Evolutionary conservation across 2,113 vertebrate species (phyloP).

Genomic region (Lampris incognitus): DNA sequence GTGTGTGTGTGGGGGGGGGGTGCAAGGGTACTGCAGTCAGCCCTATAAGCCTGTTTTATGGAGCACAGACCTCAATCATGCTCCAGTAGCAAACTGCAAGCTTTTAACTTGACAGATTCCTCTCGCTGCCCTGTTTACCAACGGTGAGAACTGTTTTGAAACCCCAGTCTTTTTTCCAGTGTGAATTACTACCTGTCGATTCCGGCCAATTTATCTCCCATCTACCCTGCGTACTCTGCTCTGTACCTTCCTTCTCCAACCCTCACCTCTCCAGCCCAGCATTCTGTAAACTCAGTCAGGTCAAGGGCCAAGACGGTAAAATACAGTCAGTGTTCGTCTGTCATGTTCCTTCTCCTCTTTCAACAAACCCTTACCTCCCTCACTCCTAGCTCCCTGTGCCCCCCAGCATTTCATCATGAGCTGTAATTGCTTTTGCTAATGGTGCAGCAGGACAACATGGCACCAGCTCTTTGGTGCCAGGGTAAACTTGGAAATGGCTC

Average conservation of each 20-base stretch:
- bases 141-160: slow-evolving; percentile 37
- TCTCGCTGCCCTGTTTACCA: slow-evolving; percentile 40
- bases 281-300: neutral
- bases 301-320: slow-evolving; percentile 31
- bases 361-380: slow-evolving; percentile 23
- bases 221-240: slow-evolving; percentile 1
- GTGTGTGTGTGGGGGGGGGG: neutral
- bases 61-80: slow-evolving; percentile 36
- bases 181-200: slow-evolving; percentile 38
- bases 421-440: slow-evolving; percentile 47
- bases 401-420: slow-evolving; percentile 17
- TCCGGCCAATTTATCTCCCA: slow-evolving; percentile 27
- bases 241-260: slow-evolving; percentile 18
- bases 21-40: slow-evolving; percentile 22
- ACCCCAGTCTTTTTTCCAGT: slow-evolving; percentile 14
- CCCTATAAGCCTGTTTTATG: slow-evolving; percentile 13
- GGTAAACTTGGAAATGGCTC: slow-evolving; percentile 40
- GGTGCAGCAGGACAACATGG: slow-evolving; percentile 42
- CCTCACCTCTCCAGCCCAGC: slow-evolving; percentile 30
- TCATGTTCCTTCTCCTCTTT: slow-evolving; percentile 28
- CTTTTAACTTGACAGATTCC: slow-evolving; percentile 57
- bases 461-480: slow-evolving; percentile 21
- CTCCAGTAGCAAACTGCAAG: slow-evolving; percentile 41
- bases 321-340: slow-evolving; percentile 7
- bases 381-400: slow-evolving; percentile 18